phyloP scores from a whole-genome alignment of 2,113 vertebrate species.

The Chlamydotis undulata region DNA sequence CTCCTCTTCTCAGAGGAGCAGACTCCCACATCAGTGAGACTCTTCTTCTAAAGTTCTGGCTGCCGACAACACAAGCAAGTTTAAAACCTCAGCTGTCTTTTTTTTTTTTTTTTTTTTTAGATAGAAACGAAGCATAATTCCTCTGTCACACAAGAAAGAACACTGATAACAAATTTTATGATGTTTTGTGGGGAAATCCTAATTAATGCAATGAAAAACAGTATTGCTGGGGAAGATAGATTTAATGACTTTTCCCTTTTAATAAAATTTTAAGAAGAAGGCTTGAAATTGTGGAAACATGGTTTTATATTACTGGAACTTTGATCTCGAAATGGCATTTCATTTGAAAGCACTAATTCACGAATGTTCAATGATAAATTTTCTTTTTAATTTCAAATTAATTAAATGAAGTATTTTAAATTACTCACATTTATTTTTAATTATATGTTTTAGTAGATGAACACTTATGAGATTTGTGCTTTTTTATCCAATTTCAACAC shows the following conservation, averaged over 20 bases:
- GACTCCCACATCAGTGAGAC: neutral
- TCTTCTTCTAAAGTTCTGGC: neutral
- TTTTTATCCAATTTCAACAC: neutral
- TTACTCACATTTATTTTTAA: neutral
- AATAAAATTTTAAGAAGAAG: neutral
- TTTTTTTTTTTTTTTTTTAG: neutral
- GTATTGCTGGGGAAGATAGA: neutral
- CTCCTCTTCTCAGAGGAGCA: neutral
- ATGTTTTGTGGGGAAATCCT: neutral
- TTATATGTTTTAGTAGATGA: neutral
- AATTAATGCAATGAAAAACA: neutral
- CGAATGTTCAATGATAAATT: neutral
- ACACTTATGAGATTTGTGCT: accelerated
- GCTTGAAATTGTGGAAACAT: neutral
- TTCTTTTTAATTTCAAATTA: neutral
- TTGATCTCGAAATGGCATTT: neutral
- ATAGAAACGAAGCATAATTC: neutral
- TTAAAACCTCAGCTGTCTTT: neutral
- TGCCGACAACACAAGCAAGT: neutral
- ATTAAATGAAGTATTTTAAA: neutral
- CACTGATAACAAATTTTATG: neutral
- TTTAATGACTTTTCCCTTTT: neutral
- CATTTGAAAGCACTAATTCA: neutral
- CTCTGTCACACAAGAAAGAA: neutral
- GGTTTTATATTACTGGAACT: neutral